phyloP scores from a whole-genome alignment of 2,113 vertebrate genomes.

The Progne subis region DNA sequence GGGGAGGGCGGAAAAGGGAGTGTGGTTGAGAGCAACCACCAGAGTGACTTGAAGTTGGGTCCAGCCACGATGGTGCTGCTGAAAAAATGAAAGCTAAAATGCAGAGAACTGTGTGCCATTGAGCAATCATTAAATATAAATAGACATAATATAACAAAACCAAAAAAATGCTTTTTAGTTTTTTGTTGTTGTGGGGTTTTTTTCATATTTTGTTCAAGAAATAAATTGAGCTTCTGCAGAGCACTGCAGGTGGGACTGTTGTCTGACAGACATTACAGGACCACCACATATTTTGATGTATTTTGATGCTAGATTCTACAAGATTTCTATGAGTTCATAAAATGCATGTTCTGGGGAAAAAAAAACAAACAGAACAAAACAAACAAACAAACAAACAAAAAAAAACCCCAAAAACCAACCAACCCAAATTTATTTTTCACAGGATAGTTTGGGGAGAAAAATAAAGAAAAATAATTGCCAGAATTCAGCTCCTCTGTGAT shows the following conservation, averaged over 20 bases:
- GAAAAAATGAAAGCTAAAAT: not conserved
- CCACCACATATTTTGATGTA: not conserved
- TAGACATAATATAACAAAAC: not conserved
- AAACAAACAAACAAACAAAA: not conserved
- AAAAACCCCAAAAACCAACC: not conserved
- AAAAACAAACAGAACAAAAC: not conserved
- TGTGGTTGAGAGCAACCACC: not conserved
- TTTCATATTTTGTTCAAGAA: not conserved
- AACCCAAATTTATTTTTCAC: not conserved
- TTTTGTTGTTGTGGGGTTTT: not conserved
- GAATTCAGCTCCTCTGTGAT: not conserved
- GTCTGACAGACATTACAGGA: not conserved
- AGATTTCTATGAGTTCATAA: not conserved
- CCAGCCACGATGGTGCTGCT: not conserved
- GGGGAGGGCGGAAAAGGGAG: not conserved
- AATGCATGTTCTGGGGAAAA: not conserved
- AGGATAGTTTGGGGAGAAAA: not conserved
- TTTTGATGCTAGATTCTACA: not conserved
- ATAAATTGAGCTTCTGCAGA: not conserved
- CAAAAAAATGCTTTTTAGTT: not conserved
- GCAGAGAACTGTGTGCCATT: not conserved
- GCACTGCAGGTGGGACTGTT: not conserved
- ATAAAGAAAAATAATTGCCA: not conserved
- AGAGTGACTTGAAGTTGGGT: not conserved
- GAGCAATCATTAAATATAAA: not conserved